These are phyloP conservation scores for Drosophila cognata DNA, from an alignment of 2,888 invertebrate species.

Conservation along the genomic window DNA sequence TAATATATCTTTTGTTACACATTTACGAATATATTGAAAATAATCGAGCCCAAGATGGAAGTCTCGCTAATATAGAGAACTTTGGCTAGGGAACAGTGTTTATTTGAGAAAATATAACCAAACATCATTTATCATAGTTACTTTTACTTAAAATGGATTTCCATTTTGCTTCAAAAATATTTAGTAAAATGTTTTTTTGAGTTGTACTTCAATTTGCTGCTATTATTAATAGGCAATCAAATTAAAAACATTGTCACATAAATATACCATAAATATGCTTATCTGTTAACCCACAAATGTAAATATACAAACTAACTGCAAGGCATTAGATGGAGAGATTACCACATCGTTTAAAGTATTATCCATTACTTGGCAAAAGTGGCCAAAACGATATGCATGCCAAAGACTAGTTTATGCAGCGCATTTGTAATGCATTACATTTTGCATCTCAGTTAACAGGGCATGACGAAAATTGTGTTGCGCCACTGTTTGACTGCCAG, in stretches of 20 bases:
- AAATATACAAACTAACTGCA: neutral
- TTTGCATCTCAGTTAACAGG: conserved; percentile 1
- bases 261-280: neutral
- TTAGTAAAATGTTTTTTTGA: neutral
- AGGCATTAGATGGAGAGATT: neutral
- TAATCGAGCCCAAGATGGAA: neutral
- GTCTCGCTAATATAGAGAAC: neutral
- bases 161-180: neutral
- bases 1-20: neutral
- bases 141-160: neutral
- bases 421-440: conserved; percentile 13
- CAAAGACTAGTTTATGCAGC: neutral
- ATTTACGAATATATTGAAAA: neutral
- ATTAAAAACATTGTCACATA: neutral
- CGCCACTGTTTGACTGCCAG: conserved; percentile 6
- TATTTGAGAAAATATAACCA: neutral
- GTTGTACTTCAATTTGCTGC: neutral
- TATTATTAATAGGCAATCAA: too few relatives aligned
- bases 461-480: conserved; percentile 37
- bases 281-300: neutral
- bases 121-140: neutral
- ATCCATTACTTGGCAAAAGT: conserved; percentile 21
- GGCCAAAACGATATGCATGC: neutral
- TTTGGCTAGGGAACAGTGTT: neutral
- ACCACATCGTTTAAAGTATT: conserved; percentile 13